Conservation (phyloP, 2,888 invertebrate genomes). For the Cephus pygmeus region DNA sequence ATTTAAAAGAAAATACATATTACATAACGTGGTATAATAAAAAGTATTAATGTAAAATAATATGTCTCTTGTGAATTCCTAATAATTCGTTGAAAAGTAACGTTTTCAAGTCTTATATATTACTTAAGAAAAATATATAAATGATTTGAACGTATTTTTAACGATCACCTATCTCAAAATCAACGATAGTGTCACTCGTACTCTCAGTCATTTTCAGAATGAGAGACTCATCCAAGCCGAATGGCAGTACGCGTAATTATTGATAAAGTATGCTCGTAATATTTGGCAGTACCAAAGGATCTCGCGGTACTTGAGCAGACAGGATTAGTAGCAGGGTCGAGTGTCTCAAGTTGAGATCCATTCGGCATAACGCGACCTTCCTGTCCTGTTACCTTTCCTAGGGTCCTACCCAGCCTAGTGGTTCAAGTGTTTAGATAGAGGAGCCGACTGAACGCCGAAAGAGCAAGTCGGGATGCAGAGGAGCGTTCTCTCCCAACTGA, state of each 20-base stretch:
- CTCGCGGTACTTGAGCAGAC: background rate
- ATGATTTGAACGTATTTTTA: background rate
- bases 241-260: background rate
- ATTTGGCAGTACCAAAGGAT: background rate
- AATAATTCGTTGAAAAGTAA: background rate
- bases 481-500: slow-evolving; percentile 31
- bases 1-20: background rate
- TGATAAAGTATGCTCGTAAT: background rate
- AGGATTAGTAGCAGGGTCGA: background rate
- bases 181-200: background rate
- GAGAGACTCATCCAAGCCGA: background rate
- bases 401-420: background rate
- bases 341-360: background rate
- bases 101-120: background rate
- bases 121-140: too few species aligned
- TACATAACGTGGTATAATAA: background rate
- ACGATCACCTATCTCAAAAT: background rate
- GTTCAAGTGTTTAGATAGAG: slow-evolving; percentile 9
- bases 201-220: background rate
- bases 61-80: background rate
- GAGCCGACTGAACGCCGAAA: slow-evolving; percentile 6
- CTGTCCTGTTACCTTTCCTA: background rate
- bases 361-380: slow-evolving; percentile 1
- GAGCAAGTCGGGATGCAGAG: slow-evolving; percentile 24
- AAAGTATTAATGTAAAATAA: background rate